Percentiles rank a stretch among this genome's conserved stretches.
These are phyloP conservation scores for Sylvilagus floridanus DNA, from an alignment of 2,797 vertebrate species.

Conservation along the genomic window DNA sequence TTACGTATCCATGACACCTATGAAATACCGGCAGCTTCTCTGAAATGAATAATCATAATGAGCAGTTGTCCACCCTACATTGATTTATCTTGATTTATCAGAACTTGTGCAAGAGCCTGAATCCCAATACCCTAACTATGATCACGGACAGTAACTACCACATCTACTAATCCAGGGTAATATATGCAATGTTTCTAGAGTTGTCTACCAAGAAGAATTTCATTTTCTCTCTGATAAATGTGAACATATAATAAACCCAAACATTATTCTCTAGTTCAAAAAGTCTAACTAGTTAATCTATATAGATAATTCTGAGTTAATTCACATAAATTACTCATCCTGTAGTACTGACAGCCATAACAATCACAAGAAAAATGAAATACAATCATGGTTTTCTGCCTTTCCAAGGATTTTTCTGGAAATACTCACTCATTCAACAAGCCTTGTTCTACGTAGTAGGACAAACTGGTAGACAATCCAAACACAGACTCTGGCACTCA, in stretches of 20 bases:
- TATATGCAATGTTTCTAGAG: background rate
- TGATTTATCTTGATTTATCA: background rate
- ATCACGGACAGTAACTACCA: background rate
- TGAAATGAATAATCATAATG: background rate
- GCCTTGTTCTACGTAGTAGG: background rate
- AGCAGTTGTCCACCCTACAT: background rate
- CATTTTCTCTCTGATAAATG: conserved; percentile 35
- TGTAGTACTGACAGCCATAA: background rate
- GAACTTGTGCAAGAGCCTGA: background rate
- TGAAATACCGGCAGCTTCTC: conserved; percentile 3
- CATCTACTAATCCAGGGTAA: background rate
- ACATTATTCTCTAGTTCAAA: background rate
- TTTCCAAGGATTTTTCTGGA: conserved; percentile 4
- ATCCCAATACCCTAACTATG: background rate
- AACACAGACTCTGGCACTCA: background rate
- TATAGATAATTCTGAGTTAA: background rate
- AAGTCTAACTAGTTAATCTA: background rate
- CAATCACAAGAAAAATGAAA: background rate
- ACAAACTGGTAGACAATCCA: background rate
- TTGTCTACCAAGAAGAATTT: background rate
- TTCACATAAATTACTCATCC: background rate
- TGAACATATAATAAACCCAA: background rate
- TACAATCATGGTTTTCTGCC: background rate
- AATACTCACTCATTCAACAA: background rate
- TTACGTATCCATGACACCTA: background rate